These are phyloP conservation scores for Eptatretus burgeri DNA, from an alignment of 2,113 vertebrate genomes.

Conservation along the genomic window DNA sequence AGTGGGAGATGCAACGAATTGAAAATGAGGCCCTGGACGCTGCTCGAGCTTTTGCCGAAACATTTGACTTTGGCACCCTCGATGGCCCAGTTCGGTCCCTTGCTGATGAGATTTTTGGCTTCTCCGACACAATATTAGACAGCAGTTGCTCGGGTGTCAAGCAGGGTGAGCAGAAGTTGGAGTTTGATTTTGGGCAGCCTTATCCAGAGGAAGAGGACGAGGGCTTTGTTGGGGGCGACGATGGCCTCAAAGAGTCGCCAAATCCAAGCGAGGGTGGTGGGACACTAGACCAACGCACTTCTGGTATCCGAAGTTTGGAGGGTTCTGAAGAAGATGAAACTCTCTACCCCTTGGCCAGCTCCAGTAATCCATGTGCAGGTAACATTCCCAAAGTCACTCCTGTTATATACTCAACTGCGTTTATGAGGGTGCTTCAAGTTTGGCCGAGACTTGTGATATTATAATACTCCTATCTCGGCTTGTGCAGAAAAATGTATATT, in stretches of 20 bases:
- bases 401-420: no score
- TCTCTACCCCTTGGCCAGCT: conserved; percentile 10
- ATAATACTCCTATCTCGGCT: no score
- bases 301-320: conserved; percentile 71
- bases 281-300: conserved; percentile 76
- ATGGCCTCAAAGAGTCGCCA: conserved; percentile 74
- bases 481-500: no score
- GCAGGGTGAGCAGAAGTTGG: conserved; percentile 15
- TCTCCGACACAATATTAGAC: no score
- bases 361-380: no score
- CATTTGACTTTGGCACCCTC: conserved; percentile 82
- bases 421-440: no score
- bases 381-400: no score
- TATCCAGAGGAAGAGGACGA: conserved; percentile 55
- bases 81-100: conserved; percentile 77
- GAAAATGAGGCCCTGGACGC: conserved; percentile 74
- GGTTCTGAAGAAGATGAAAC: conserved; percentile 92
- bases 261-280: conserved; percentile 80
- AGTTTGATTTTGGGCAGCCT: conserved; percentile 37
- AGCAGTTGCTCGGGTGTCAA: no score
- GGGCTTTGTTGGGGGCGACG: conserved; percentile 68
- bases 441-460: no score
- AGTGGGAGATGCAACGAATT: conserved; percentile 35
- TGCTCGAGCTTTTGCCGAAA: conserved; percentile 72
- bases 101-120: conserved; percentile 31